Evolutionary conservation across 2,113 vertebrate species (phyloP).

Genomic region (Salvelinus namaycush): DNA sequence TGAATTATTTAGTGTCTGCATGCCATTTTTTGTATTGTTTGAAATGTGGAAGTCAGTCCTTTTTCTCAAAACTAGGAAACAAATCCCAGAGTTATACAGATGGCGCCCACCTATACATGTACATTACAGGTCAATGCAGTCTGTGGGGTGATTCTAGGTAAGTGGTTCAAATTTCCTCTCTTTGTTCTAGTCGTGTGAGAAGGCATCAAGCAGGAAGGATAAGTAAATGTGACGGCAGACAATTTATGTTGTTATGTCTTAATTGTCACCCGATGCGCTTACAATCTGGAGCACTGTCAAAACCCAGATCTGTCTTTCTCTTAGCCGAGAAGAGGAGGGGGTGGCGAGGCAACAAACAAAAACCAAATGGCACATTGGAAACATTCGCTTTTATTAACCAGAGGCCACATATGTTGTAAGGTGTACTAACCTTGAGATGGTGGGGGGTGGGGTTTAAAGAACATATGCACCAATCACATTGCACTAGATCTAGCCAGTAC

Average conservation of each 20-base stretch:
- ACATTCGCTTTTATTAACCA: not conserved
- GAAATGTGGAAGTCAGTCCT: conserved; percentile 73
- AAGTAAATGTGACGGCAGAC: conserved; percentile 75
- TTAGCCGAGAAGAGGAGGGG: conserved; percentile 24
- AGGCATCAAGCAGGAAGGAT: conserved; percentile 45
- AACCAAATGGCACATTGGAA: not conserved
- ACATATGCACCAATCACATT: not conserved
- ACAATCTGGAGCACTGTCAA: conserved; percentile 71
- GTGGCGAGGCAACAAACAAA: conserved; percentile 17
- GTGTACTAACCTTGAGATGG: not conserved
- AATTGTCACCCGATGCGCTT: conserved; percentile 77
- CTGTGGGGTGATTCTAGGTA: conserved; percentile 40
- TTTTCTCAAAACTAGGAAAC: conserved; percentile 20
- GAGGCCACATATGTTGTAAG: not conserved
- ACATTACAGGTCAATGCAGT: conserved; percentile 57
- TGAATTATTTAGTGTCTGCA: conserved; percentile 97
- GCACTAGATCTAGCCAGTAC: not conserved
- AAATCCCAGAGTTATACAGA: conserved; percentile 64
- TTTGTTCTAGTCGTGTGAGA: conserved; percentile 45
- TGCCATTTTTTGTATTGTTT: conserved; percentile 90
- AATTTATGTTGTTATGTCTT: conserved; percentile 77
- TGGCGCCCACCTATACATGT: conserved; percentile 60
- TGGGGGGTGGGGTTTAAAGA: not conserved
- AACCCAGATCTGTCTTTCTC: conserved; percentile 48
- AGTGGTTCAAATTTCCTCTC: conserved; percentile 21